A percentile compares a stretch with the other conserved stretches of the same genome.
Evolutionary conservation across 2,797 vertebrate species (phyloP).

Genomic region (Gymnothorax reevesii): DNA sequence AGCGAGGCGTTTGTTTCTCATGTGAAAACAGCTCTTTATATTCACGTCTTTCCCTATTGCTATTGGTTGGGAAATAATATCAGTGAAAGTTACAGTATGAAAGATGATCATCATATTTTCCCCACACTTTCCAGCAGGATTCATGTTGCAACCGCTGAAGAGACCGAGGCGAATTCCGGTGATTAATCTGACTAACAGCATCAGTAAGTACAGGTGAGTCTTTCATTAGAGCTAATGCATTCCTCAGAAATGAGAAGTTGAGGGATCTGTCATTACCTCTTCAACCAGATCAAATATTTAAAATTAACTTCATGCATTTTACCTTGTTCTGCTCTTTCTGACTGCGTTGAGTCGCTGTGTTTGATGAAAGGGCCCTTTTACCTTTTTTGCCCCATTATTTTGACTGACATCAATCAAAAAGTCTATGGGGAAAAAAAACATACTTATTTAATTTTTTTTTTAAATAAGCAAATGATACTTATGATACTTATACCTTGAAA

Average conservation of each 20-base stretch:
- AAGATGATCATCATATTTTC: background rate
- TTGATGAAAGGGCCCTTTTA: background rate
- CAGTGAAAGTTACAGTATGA: background rate
- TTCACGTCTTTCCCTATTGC: background rate
- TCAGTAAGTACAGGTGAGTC: background rate
- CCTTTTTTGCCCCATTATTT: background rate
- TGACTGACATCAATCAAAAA: constrained; percentile 14
- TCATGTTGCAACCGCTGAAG: background rate
- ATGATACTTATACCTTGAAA: constrained; percentile 7
- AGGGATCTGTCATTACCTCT: background rate
- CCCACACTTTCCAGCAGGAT: background rate
- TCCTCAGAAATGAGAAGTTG: background rate
- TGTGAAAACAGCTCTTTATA: background rate
- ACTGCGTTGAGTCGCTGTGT: background rate
- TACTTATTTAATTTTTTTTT: background rate
- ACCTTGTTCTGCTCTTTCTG: background rate
- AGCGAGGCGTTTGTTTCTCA: background rate
- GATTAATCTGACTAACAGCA: background rate
- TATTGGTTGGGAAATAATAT: background rate
- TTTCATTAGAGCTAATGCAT: background rate
- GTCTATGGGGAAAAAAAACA: background rate
- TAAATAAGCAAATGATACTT: constrained; percentile 1
- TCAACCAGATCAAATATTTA: background rate
- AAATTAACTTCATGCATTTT: background rate
- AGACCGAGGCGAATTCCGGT: background rate